Evolutionary conservation across 2,888 invertebrate genomes (phyloP).

Genomic region (Eutolmus rufibarbis): DNA sequence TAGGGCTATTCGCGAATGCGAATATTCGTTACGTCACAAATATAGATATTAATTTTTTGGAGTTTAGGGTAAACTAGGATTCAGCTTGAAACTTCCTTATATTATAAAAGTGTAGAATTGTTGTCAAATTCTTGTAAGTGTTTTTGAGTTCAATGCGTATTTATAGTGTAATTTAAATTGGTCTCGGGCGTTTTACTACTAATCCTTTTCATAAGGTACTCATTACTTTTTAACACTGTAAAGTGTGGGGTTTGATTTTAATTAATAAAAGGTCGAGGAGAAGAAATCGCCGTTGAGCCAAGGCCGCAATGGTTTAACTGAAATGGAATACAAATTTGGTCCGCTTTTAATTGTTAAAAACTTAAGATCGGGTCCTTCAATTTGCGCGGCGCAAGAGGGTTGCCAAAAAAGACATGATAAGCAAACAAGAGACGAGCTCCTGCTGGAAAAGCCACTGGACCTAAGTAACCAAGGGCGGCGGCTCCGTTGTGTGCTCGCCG

Average conservation of each 20-base stretch:
- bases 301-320: not conserved
- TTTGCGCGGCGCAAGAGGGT: not conserved
- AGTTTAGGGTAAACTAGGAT: not conserved
- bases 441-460: slow-evolving; percentile 35
- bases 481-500: slow-evolving; percentile 44
- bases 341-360: not conserved
- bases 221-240: not conserved
- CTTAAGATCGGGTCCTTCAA: not conserved
- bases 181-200: not conserved
- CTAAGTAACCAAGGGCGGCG: slow-evolving; percentile 29
- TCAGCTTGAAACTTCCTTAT: not conserved
- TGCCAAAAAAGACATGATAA: slow-evolving; percentile 25
- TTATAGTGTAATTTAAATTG: not conserved
- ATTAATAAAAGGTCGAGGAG: not conserved
- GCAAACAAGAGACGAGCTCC: slow-evolving; percentile 14
- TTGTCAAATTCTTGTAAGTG: not conserved
- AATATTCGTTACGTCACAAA: too few relatives aligned
- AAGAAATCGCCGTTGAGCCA: not conserved
- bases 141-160: not conserved
- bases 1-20: too few relatives aligned
- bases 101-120: not conserved
- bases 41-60: too few relatives aligned
- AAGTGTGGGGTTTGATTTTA: not conserved
- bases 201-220: not conserved
- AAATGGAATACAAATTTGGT: not conserved